Percentiles rank a stretch among this genome's conserved stretches.
Evolutionary conservation across 2,797 vertebrate species (phyloP).

Genomic region (Alauda arvensis): DNA sequence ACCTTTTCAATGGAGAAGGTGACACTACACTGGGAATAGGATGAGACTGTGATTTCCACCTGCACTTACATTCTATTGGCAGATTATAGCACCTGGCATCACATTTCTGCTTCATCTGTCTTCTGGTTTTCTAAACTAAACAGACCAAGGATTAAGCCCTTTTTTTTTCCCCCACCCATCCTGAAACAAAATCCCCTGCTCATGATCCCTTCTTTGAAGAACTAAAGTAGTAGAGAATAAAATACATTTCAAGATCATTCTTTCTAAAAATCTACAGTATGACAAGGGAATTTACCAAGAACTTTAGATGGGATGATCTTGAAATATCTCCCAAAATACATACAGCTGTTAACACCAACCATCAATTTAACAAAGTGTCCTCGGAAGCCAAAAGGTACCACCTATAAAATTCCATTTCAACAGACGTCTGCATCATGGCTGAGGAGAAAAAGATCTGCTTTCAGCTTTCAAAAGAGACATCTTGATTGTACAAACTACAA

Average conservation of each 20-base stretch:
- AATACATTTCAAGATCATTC: neutral
- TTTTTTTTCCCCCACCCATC: accelerated
- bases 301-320: neutral
- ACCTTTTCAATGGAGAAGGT: neutral
- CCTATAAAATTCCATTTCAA: neutral
- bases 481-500: neutral
- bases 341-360: neutral
- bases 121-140: neutral
- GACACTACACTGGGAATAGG: neutral
- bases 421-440: neutral
- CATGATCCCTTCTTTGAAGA: neutral
- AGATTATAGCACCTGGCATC: neutral
- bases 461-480: neutral
- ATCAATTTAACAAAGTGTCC: neutral
- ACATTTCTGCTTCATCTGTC: neutral
- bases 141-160: neutral
- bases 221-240: neutral
- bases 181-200: neutral
- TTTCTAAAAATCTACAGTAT: neutral
- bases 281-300: neutral
- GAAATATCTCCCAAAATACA: neutral
- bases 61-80: accelerated
- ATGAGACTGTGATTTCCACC: neutral
- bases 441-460: neutral
- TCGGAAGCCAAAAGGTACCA: neutral